Conservation (phyloP, 2,797 vertebrate genomes). For the Eulemur rubriventer region DNA sequence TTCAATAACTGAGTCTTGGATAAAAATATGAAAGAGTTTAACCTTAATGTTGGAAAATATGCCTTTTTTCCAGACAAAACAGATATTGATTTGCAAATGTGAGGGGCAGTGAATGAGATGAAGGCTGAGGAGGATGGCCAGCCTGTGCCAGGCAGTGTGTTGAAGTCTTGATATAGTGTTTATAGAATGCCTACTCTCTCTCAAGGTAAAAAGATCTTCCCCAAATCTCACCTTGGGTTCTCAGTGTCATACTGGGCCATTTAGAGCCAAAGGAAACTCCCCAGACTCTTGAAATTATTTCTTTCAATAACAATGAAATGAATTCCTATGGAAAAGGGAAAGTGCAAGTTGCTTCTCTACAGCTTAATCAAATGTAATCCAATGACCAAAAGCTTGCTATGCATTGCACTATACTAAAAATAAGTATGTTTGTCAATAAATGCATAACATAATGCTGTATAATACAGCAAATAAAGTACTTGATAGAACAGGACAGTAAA, state of each 20-base stretch:
- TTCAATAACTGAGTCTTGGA: background rate
- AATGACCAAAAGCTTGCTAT: background rate
- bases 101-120: background rate
- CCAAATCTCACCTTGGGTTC: background rate
- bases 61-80: background rate
- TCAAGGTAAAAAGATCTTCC: background rate
- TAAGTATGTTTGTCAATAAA: background rate
- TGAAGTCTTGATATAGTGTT: background rate
- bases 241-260: background rate
- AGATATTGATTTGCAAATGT: background rate
- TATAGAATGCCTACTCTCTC: background rate
- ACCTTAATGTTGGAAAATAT: background rate
- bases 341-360: background rate
- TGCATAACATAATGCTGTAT: background rate
- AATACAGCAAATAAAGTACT: background rate
- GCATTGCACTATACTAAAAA: background rate
- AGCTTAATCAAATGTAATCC: background rate
- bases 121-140: background rate
- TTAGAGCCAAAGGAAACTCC: background rate
- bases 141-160: rapidly evolving
- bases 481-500: background rate
- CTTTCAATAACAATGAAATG: background rate
- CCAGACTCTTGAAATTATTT: background rate
- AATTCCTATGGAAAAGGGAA: background rate
- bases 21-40: background rate